Conservation (phyloP, 2,113 vertebrate genomes). For the Thymallus thymallus region DNA sequence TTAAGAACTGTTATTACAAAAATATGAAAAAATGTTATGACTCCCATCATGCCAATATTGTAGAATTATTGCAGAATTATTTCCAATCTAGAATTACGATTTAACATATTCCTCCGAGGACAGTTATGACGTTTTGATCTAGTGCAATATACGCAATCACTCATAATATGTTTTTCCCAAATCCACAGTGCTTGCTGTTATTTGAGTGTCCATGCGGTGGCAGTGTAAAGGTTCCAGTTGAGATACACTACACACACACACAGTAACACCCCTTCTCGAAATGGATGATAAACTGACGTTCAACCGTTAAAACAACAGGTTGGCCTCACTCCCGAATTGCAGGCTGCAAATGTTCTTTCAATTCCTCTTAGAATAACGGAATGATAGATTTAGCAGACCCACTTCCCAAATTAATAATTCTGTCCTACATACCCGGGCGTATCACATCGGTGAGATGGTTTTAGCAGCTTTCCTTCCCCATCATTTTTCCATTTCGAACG, state of each 20-base stretch:
- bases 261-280: constrained; percentile 38
- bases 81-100: background rate
- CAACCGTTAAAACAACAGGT: constrained; percentile 58
- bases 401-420: constrained; percentile 71
- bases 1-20: constrained; percentile 1
- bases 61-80: background rate
- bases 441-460: constrained; percentile 69
- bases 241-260: background rate
- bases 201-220: constrained; percentile 49
- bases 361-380: constrained; percentile 69
- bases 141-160: background rate
- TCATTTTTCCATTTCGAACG: constrained; percentile 55
- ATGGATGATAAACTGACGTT: constrained; percentile 53
- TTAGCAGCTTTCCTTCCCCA: constrained; percentile 57
- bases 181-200: background rate
- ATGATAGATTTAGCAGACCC: constrained; percentile 75
- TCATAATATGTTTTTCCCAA: background rate
- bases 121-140: background rate
- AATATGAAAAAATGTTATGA: background rate
- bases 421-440: constrained; percentile 60
- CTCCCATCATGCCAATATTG: constrained; percentile 1
- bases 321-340: constrained; percentile 42
- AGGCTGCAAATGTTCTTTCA: constrained; percentile 57
- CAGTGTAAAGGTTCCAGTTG: constrained; percentile 40
- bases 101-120: background rate